Evolutionary conservation across 2,888 invertebrate species (phyloP).

Genomic region (Drosophila phalerata): DNA sequence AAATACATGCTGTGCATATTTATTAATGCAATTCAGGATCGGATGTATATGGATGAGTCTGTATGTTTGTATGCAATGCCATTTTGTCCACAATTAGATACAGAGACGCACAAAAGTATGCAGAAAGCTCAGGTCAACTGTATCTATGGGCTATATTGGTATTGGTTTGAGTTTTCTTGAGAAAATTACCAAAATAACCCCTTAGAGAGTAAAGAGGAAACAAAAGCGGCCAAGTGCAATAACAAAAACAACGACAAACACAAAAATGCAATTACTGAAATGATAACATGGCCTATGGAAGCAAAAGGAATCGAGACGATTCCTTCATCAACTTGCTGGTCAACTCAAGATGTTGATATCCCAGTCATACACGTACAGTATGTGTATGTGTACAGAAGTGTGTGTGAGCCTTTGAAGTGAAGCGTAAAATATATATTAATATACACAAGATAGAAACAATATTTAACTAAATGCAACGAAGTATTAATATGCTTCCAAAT

Average conservation of each 20-base stretch:
- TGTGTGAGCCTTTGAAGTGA: slow-evolving; percentile 45
- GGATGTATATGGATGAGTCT: slow-evolving; percentile 7
- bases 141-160: slow-evolving; percentile 52
- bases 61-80: slow-evolving; percentile 9
- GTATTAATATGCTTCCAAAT: slow-evolving; percentile 23
- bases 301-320: slow-evolving; percentile 57
- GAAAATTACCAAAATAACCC: slow-evolving; percentile 72
- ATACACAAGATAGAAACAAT: slow-evolving; percentile 27
- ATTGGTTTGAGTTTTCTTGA: slow-evolving; percentile 76
- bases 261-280: slow-evolving; percentile 80
- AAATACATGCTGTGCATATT: slow-evolving; percentile 56
- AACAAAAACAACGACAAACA: slow-evolving; percentile 72
- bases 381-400: slow-evolving; percentile 3
- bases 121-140: slow-evolving; percentile 43
- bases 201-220: slow-evolving; percentile 61
- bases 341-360: slow-evolving; percentile 56
- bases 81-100: slow-evolving; percentile 34
- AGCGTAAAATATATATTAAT: slow-evolving; percentile 76
- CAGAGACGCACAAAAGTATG: slow-evolving; percentile 37
- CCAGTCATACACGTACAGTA: neutral
- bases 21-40: slow-evolving; percentile 55
- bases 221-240: slow-evolving; percentile 49
- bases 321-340: slow-evolving; percentile 33
- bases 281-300: slow-evolving; percentile 77
- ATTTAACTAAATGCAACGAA: neutral